These are phyloP conservation scores for Prionchulus punctatus DNA, from an alignment of 2,888 invertebrate species.

Conservation along the genomic window DNA sequence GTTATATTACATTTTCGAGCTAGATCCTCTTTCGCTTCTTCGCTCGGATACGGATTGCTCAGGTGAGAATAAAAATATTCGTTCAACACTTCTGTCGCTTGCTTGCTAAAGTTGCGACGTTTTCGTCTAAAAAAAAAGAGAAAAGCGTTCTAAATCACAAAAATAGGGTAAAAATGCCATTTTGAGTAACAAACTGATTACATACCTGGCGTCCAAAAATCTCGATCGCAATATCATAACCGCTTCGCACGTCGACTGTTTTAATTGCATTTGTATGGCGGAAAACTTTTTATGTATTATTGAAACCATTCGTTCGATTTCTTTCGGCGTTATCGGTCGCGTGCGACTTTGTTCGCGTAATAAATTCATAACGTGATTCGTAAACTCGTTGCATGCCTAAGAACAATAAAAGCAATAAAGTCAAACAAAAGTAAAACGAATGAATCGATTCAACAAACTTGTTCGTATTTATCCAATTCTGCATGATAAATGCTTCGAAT, in stretches of 20 bases:
- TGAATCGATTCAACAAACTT: conserved; percentile 41
- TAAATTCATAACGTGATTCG: conserved; percentile 98
- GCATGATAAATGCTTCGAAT: conserved; percentile 97
- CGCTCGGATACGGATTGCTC: conserved; percentile 97
- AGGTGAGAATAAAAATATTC: conserved; percentile 99
- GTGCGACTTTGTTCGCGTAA: conserved; percentile 89
- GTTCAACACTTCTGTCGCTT: conserved; percentile 95
- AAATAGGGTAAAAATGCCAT: not conserved
- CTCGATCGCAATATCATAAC: conserved; percentile 88
- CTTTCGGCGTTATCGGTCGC: conserved; percentile 88
- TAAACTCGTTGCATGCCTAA: conserved; percentile 96
- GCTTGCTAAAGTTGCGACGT: conserved; percentile 96
- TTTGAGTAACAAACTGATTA: not conserved
- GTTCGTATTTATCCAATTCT: conserved; percentile 97
- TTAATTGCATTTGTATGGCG: conserved; percentile 57
- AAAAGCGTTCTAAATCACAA: not conserved
- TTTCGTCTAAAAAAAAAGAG: conserved; percentile 45
- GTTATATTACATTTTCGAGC: conserved; percentile 98
- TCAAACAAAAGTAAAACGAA: not conserved
- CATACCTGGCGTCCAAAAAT: conserved; percentile 28
- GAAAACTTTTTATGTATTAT: conserved; percentile 81
- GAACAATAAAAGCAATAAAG: not conserved
- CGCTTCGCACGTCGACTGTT: conserved; percentile 97
- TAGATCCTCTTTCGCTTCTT: conserved; percentile 98
- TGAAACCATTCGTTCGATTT: conserved; percentile 97